Evolutionary conservation across 2,888 invertebrate genomes (phyloP).

Genomic region (Saturnia pavonia): DNA sequence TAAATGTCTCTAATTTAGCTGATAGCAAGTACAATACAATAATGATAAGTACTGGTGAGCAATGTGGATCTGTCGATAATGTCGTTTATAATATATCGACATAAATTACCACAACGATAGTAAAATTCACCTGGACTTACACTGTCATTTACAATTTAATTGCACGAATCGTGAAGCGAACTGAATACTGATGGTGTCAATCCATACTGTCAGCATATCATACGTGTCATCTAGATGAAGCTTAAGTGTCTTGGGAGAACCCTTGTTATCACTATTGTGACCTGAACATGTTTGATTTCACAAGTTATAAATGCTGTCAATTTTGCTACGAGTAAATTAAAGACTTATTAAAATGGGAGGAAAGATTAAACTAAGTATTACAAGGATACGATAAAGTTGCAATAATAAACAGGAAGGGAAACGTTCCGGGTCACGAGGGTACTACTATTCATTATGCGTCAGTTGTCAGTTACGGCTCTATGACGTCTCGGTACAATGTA

Average conservation of each 20-base stretch:
- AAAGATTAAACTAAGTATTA: background rate
- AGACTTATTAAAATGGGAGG: background rate
- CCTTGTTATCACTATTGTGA: too few relatives aligned
- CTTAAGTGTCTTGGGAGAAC: too few relatives aligned
- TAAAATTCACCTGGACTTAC: background rate
- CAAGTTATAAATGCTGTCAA: too few relatives aligned
- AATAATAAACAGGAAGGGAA: slow-evolving; percentile 49
- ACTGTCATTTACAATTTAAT: background rate
- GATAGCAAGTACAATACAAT: background rate
- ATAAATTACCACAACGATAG: background rate
- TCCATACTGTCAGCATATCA: too few relatives aligned
- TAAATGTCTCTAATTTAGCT: background rate
- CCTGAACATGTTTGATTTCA: too few relatives aligned
- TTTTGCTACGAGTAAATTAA: background rate
- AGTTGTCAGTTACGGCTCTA: slow-evolving; percentile 41
- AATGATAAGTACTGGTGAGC: background rate
- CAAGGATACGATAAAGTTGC: slow-evolving; percentile 22
- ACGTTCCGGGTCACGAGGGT: slow-evolving; percentile 45
- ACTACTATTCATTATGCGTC: slow-evolving; percentile 45
- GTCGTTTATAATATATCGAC: too few relatives aligned
- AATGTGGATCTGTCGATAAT: background rate
- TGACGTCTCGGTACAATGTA: slow-evolving; percentile 36
- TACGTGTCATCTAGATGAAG: too few relatives aligned
- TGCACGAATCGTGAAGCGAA: background rate
- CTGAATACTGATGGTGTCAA: background rate